Evolutionary conservation across 2,797 vertebrate genomes (phyloP), one percentile per base, ranked within the genome.

Genomic region (Valencia hispanica): DNA sequence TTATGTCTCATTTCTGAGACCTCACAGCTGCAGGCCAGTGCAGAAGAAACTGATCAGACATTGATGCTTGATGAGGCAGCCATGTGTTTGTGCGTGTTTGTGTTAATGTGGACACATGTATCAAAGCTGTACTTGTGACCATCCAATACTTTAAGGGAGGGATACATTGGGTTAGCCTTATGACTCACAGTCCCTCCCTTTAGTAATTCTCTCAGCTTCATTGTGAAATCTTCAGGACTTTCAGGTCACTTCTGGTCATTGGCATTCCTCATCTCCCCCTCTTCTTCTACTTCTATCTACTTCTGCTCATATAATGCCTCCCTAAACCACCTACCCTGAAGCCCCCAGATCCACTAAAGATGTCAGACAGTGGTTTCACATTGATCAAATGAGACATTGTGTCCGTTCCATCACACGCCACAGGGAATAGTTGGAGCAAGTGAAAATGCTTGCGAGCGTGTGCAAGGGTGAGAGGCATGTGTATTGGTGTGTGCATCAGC

Each of bases 351-450:
- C 80, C 81, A 86, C 81, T 80, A 78, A 91, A 92, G 84, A 90
- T 91, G 89, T 89, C 88, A 88, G 79, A 90, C 85, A 79, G 82
- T 79, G 43, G 82, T 79, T 89, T 90, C 84, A 90, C 84, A 59
- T 80, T 93, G 88, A 93, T 93, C 81, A 90, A 87, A 90, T 84
- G 85, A 90, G 91, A 93, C 92, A 90, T 84, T 83, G 74, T 91
- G 91, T 90, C 90, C 87, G 83, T 90, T 88, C 89, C 79, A 90
- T 89, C 86, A 88, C 83, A 84, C 72, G 84, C 89, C 87, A 86
- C 85, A 81, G 87, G 88, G 86, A 90, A 86, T 78, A 80, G 85
- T 80, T 82, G 81, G 77, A 83, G 74, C 79, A 72, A 87, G 86
- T 87, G 74, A 80, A 84, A 89, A 84, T 85, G 70, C 88, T 80